phyloP scores from a whole-genome alignment of 2,797 vertebrate species.

The Acanthurus leucopareius region DNA sequence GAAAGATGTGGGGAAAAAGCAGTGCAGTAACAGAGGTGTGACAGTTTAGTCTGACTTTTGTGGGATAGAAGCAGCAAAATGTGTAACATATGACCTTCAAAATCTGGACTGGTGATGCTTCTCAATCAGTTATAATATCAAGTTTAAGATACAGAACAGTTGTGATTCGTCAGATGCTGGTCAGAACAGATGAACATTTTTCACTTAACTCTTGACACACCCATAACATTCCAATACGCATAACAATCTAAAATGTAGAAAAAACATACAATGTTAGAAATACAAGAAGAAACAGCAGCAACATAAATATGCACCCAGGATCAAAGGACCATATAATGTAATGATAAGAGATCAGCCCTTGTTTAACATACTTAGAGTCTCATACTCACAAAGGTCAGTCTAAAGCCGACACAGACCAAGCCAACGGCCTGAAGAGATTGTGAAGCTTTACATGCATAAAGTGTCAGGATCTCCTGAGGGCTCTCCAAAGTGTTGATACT shows the following conservation, averaged over 20 bases:
- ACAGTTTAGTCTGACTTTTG: too few relatives aligned
- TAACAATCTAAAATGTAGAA: background rate
- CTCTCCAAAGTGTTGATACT: conserved; percentile 66
- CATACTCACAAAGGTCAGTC: conserved; percentile 36
- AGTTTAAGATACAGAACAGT: too few relatives aligned
- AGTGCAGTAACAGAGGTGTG: too few relatives aligned
- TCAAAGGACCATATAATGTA: background rate
- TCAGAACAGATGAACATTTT: too few relatives aligned
- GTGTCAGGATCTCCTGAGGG: conserved; percentile 48
- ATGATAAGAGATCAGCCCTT: background rate
- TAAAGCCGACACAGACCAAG: background rate
- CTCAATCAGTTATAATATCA: background rate
- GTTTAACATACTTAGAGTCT: conserved; percentile 12
- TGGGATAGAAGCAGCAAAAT: too few relatives aligned
- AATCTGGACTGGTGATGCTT: too few relatives aligned
- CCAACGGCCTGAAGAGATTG: conserved; percentile 1
- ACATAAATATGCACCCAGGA: conserved; percentile 29
- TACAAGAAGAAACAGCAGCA: background rate
- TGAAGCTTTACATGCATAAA: conserved; percentile 44
- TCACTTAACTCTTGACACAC: too few relatives aligned
- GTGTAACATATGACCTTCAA: too few relatives aligned
- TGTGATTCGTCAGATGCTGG: background rate
- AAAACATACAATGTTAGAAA: background rate
- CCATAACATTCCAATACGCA: background rate
- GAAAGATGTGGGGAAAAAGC: too few relatives aligned